Evolutionary conservation across 1,140 invertebrate species (phyloP).

Genomic region (Centruroides vittatus): DNA sequence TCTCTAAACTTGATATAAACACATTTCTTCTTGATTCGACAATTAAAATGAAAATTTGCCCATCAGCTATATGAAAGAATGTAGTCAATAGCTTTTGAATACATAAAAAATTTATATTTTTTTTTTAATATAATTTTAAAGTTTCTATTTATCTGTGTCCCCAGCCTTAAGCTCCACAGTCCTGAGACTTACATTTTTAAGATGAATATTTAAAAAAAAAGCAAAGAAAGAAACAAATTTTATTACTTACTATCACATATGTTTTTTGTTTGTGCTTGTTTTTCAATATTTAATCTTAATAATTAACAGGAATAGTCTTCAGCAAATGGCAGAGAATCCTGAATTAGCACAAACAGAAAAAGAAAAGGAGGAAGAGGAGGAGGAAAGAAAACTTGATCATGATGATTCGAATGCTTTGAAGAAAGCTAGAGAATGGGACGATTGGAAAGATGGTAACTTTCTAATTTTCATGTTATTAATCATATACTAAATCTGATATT

Average conservation of each 20-base stretch:
- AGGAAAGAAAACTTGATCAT: slow-evolving; percentile 55
- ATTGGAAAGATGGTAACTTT: slow-evolving; percentile 19
- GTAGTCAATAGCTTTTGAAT: no score
- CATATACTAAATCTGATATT: no score
- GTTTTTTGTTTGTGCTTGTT: neutral
- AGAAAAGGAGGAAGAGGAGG: slow-evolving; percentile 41
- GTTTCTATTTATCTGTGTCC: no score
- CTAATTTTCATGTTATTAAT: no score
- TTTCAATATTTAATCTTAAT: neutral
- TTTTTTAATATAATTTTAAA: no score
- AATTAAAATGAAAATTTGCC: no score
- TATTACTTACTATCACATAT: neutral
- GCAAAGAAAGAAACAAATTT: neutral
- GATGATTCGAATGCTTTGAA: slow-evolving; percentile 41
- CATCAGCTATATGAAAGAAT: no score
- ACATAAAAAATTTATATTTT: no score
- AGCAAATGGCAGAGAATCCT: slow-evolving; percentile 15
- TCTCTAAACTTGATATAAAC: no score
- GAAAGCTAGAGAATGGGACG: slow-evolving; percentile 17
- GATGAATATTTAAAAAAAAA: slow-evolving; percentile 4
- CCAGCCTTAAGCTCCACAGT: no score
- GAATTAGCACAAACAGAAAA: slow-evolving; percentile 9
- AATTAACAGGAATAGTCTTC: slow-evolving; percentile 9
- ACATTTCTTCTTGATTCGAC: no score
- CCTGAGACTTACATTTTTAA: neutral